Evolutionary conservation across 2,888 invertebrate genomes (phyloP).

Genomic region (Polia nebulosa): DNA sequence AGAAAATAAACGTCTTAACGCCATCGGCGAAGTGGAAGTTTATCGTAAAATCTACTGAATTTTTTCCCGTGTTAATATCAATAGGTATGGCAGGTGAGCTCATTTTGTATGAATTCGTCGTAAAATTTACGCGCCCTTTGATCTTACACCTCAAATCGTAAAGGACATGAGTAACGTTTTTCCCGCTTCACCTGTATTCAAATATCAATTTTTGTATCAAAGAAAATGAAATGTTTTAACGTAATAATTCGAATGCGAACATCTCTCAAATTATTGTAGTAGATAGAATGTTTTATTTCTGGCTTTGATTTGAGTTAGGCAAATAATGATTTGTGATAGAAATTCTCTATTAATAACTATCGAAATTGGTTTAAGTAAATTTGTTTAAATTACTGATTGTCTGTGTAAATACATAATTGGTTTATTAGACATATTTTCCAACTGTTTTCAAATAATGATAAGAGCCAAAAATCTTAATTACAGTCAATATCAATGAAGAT

Average conservation of each 20-base stretch:
- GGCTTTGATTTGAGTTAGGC: background rate
- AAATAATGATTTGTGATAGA: conserved; percentile 11
- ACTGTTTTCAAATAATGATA: background rate
- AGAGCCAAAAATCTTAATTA: background rate
- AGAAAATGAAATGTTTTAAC: conserved; percentile 30
- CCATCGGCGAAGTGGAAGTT: conserved; percentile 47
- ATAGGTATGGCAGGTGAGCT: conserved; percentile 68
- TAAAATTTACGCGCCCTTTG: conserved; percentile 71
- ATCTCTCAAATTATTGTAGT: conserved; percentile 6
- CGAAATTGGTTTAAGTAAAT: background rate
- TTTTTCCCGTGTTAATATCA: conserved; percentile 67
- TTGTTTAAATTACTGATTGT: background rate
- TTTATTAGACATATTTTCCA: background rate
- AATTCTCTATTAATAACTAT: background rate
- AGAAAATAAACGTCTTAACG: conserved; percentile 33
- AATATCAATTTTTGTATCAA: conserved; percentile 66
- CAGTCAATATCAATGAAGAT: background rate
- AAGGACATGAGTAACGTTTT: conserved; percentile 66
- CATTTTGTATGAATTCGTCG: conserved; percentile 72
- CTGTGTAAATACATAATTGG: background rate
- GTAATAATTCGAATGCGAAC: conserved; percentile 27
- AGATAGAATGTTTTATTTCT: conserved; percentile 4
- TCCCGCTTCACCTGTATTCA: conserved; percentile 66
- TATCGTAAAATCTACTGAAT: conserved; percentile 60
- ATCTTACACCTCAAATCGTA: conserved; percentile 71